phyloP scores from a whole-genome alignment of 1,140 invertebrate genomes.

The Macrocentrus cingulum region DNA sequence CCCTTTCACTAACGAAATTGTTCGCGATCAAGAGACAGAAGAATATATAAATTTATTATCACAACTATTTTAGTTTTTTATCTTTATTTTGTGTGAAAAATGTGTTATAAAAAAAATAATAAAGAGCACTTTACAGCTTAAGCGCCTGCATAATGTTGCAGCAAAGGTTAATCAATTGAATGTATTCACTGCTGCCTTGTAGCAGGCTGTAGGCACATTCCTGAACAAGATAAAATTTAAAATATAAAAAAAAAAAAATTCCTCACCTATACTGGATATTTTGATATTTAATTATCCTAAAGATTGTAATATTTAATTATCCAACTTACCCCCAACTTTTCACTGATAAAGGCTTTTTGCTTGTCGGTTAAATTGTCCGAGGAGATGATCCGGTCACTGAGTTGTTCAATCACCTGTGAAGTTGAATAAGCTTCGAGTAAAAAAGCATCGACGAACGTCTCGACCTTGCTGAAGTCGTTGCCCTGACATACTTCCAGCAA shows the following conservation, averaged over 20 bases:
- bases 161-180: conserved; percentile 88
- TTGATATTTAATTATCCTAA: too few species aligned
- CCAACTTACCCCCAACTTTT: conserved; percentile 79
- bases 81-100: too few species aligned
- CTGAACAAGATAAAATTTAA: background rate
- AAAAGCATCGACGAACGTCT: conserved; percentile 59
- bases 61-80: too few species aligned
- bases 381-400: conserved; percentile 31
- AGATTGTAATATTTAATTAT: too few species aligned
- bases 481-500: conserved; percentile 68
- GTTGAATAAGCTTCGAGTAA: conserved; percentile 26
- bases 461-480: conserved; percentile 42
- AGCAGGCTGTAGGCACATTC: conserved; percentile 76
- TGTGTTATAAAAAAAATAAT: too few species aligned
- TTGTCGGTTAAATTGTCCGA: conserved; percentile 71
- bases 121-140: too few species aligned
- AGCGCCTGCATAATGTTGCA: conserved; percentile 72
- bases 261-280: too few species aligned
- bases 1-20: background rate
- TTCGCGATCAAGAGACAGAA: too few species aligned
- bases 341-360: conserved; percentile 81
- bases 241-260: too few species aligned
- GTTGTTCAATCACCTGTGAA: conserved; percentile 26
- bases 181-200: conserved; percentile 90
- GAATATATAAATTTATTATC: too few species aligned